Percentiles rank a stretch among this genome's conserved stretches.
Conservation (phyloP, 2,797 vertebrate genomes). For the Enteromius anoplus region DNA sequence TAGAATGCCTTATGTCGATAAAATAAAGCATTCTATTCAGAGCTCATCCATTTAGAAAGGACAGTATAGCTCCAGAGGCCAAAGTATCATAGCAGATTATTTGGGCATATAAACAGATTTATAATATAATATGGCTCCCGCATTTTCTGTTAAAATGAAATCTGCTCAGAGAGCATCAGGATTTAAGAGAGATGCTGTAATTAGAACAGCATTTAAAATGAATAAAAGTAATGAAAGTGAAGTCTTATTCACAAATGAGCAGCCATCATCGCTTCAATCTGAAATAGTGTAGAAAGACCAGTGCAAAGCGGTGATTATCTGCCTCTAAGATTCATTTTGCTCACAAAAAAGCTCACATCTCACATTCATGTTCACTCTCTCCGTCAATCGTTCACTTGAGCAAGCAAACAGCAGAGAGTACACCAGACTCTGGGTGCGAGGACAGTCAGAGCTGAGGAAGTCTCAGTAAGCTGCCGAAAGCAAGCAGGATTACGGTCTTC, state of each 20-base stretch:
- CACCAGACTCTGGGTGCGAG: conserved; percentile 42
- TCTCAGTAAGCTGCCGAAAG: conserved; percentile 51
- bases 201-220: conserved; percentile 3
- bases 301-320: not conserved
- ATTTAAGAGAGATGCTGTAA: not conserved
- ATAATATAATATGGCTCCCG: not conserved
- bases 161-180: conserved; percentile 6
- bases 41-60: conserved; percentile 20
- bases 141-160: not conserved
- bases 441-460: conserved; percentile 49
- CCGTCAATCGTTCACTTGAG: not conserved
- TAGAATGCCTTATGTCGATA: conserved; percentile 18
- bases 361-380: conserved; percentile 24
- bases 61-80: not conserved
- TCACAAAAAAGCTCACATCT: conserved; percentile 2
- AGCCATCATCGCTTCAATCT: not conserved
- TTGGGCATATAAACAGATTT: conserved; percentile 13
- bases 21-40: conserved; percentile 37
- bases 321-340: not conserved
- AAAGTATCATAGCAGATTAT: not conserved
- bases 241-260: not conserved
- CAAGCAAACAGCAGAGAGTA: conserved; percentile 27
- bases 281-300: not conserved
- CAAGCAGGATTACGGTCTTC: conserved; percentile 49
- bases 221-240: not conserved